Evolutionary conservation across 2,888 invertebrate genomes (phyloP).

Genomic region (Elaeidobius kamerunicus): DNA sequence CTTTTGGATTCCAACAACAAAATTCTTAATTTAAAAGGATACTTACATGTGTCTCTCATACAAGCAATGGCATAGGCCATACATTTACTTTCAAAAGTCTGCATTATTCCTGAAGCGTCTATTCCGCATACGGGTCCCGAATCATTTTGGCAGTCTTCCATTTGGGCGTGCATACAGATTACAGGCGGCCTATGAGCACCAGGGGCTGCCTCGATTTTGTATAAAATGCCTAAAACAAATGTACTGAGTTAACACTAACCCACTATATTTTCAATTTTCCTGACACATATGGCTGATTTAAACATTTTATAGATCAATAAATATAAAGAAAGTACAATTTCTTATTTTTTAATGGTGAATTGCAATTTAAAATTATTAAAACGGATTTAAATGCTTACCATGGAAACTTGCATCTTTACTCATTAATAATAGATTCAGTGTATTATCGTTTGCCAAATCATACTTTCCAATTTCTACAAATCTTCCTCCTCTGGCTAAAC

Average conservation of each 20-base stretch:
- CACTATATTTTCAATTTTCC: too few species aligned
- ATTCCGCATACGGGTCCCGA: conserved; percentile 59
- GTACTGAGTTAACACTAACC: neutral
- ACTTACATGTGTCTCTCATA: conserved; percentile 58
- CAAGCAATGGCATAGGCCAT: conserved; percentile 57
- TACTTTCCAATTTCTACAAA: conserved; percentile 88
- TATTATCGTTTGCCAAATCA: conserved; percentile 68
- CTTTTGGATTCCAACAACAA: too few species aligned
- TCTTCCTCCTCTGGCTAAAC: conserved; percentile 58
- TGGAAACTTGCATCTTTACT: conserved; percentile 72
- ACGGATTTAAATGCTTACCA: too few species aligned
- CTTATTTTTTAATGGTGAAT: too few species aligned
- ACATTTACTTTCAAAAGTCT: conserved; percentile 58
- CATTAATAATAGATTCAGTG: conserved; percentile 64
- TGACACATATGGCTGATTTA: too few species aligned
- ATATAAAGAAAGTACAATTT: too few species aligned
- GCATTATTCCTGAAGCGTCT: conserved; percentile 55
- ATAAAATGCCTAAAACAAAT: conserved; percentile 1
- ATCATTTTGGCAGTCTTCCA: conserved; percentile 45
- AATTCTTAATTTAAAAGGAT: too few species aligned
- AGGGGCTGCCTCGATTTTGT: conserved; percentile 9
- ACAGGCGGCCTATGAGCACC: conserved; percentile 5
- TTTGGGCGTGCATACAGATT: conserved; percentile 19
- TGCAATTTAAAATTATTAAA: too few species aligned
- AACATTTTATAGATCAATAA: too few species aligned